Base-by-base conservation (phyloP, 1,140 invertebrate species). In the Mamestra configurata region DNA sequence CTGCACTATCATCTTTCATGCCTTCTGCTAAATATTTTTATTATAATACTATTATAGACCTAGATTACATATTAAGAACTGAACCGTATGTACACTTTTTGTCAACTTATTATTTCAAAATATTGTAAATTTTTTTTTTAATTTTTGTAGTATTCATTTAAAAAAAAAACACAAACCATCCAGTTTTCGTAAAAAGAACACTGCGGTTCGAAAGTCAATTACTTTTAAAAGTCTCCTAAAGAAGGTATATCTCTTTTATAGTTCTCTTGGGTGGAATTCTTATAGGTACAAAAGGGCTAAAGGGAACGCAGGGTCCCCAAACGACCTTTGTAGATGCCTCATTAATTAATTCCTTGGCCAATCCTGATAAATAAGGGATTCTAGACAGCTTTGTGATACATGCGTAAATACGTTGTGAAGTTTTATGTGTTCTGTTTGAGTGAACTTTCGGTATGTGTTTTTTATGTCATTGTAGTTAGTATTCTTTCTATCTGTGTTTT, bases 291-390 rank as follows among this genome's bases (percentile, higher is more conserved):
- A 68, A 57, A 77, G 75, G 75, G 61, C 75, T 76, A 59, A 70
- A 76, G 24, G 55, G 43, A 40, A 49, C 20, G 61, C 18, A 51
- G 13, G 27, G 46, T 77, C 49, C 61, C 75, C 31, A 22, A 77
- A 53, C 61, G 57, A 68, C 75, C 59, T 77, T 77, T 77, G 73
- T 64, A 24, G 71, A 57, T 57, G 51, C 27, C 61, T 53, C 79
- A 80, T 76, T 80, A 80, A 80, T 77, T 80, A 80, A 80, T 80
- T 80, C 79, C 53, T 79, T 57, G 59, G 51, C 79, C 61, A 64
- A 76, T 71, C 59, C 72, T 80, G 79, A 77, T 80, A 59, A 77
- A 80, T 80, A 70, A 64, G 70, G 57, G 55, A 64, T 73, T 43
- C 40, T 49, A 49, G 49, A 40, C 3, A 53, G 70, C 27, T 72